phyloP scores from a whole-genome alignment of 2,113 vertebrate species.

The Copsychus sechellarum region DNA sequence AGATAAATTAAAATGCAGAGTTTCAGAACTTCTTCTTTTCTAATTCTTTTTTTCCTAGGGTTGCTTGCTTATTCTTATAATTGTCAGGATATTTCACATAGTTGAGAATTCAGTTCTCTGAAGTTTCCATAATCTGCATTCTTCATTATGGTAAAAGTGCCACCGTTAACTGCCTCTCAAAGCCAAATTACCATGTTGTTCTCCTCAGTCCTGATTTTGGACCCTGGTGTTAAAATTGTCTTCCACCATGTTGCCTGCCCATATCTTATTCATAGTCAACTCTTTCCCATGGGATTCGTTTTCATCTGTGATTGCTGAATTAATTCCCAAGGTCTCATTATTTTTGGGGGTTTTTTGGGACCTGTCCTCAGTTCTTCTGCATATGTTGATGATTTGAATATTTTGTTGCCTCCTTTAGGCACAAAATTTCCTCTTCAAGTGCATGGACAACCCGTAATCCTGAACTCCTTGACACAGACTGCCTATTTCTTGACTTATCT shows the following conservation, averaged over 20 bases:
- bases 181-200: background rate
- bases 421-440: background rate
- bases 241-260: fast-evolving
- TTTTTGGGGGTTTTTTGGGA: background rate
- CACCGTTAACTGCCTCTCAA: background rate
- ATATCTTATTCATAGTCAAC: background rate
- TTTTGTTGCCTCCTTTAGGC: background rate
- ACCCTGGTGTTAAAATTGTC: background rate
- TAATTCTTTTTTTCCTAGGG: background rate
- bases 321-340: background rate
- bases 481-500: background rate
- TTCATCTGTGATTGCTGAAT: background rate
- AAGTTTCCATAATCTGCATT: background rate
- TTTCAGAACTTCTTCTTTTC: background rate
- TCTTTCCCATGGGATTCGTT: background rate
- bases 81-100: background rate
- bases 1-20: background rate
- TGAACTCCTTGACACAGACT: background rate
- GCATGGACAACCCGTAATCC: background rate
- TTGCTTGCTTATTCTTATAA: background rate
- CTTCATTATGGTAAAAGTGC: background rate
- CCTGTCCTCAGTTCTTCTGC: background rate
- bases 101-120: background rate
- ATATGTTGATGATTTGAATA: background rate
- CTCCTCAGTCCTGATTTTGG: background rate